Evolutionary conservation across 2,797 vertebrate species (phyloP), one percentile per base, ranked within the genome.

Genomic region (Liasis olivaceus): DNA sequence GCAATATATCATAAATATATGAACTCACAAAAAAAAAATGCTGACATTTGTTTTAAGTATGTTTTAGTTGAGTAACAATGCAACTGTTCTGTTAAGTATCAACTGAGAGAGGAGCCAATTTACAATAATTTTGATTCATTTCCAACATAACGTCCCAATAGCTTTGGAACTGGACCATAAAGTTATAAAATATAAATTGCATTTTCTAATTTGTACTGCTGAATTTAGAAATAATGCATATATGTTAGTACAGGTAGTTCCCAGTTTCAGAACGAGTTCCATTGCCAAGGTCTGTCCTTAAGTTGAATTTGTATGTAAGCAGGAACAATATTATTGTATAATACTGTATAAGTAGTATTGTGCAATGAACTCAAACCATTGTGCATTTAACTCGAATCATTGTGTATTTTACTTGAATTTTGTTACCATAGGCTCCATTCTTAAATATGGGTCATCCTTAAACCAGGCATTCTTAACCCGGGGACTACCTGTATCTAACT

Each of bases 41-140:
- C 93, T 6, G 62, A 93, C 87, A 86, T 88, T 85, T 94, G 94
- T 92, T 96, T 96, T 85, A 90, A 85, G 91, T 86, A 89, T 26
- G 87, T 2, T 0, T 66, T 72, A 89, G 13, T 14, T 91, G 59
- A 31, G 51, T 89, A 84, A 91, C 91, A 95, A 95, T 0, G 0
- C 22, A 87, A 63, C 81, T 90, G 13, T 85, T 94, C 93, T 94
- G 92, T 54, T 51, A 95, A 94, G 77, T 14, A 93, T 92, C 92
- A 96, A 93, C 81, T 54, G 93, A 93, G 94, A 94, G 84, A 28
- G 56, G 62, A 47, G 36, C 69, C 92, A 93, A 47, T 64, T 84
- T 28, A 42, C 14, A 24, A 92, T 88, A 51, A 59, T 20, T 72
- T 90, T 93, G 60, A 95, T 0, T 1, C 15, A 88, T 47, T 84